Evolutionary conservation across 35 echinoderm and acorn worm species (phyloP).

Genomic region (Strongylocentrotus purpuratus): DNA sequence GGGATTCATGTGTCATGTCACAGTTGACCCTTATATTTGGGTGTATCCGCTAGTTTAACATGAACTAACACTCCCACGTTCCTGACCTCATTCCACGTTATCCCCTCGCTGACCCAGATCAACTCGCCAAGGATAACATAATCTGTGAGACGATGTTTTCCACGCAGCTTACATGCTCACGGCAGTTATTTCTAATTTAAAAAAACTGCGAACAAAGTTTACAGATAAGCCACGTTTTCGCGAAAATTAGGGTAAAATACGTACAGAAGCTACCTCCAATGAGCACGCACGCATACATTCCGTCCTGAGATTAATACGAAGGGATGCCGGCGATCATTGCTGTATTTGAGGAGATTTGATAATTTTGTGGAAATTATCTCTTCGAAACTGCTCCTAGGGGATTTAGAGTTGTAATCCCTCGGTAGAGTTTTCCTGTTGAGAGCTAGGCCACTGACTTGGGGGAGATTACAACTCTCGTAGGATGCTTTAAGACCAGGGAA

Average conservation of each 20-base stretch:
- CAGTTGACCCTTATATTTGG: neutral
- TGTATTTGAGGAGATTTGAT: neutral
- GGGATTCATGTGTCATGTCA: neutral
- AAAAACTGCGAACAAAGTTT: neutral
- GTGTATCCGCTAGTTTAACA: neutral
- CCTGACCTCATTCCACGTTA: neutral
- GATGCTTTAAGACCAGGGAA: slow-evolving; percentile 2
- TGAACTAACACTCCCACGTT: neutral
- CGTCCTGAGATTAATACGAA: neutral
- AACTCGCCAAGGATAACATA: neutral
- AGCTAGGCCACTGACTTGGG: neutral
- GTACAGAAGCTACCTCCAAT: neutral
- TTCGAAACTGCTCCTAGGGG: neutral
- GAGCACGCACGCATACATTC: neutral
- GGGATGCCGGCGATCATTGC: neutral
- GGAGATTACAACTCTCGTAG: neutral
- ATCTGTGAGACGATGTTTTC: neutral
- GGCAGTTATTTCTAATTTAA: neutral
- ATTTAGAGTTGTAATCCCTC: neutral
- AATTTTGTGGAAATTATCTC: slow-evolving; percentile 19
- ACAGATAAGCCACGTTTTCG: neutral
- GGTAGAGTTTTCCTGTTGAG: neutral
- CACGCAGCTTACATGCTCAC: neutral
- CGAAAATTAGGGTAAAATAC: neutral
- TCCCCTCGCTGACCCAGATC: neutral